Conservation (phyloP, 2,888 invertebrate species). For the Aspidiotus destructor region DNA sequence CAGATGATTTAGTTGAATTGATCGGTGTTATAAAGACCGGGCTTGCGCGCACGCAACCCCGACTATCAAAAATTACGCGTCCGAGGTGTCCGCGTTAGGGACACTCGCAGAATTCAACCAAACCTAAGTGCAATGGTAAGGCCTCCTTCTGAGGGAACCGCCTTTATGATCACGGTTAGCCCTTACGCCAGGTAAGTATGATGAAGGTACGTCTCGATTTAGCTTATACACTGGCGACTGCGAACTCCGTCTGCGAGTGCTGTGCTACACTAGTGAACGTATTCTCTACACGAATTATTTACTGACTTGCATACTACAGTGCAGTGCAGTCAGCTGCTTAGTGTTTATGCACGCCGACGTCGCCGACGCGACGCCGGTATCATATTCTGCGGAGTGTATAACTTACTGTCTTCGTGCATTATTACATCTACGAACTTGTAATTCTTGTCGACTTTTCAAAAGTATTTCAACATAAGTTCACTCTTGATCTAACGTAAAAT, state of each 20-base stretch:
- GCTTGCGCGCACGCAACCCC: conserved; percentile 40
- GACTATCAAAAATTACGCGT: conserved; percentile 35
- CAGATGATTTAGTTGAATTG: too few relatives aligned
- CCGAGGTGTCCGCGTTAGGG: conserved; percentile 64
- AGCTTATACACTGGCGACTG: conserved; percentile 5
- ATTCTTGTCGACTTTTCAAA: too few relatives aligned
- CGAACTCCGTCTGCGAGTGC: conserved; percentile 15
- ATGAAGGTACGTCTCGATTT: background rate
- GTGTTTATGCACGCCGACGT: too few relatives aligned
- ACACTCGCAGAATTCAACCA: conserved; percentile 65
- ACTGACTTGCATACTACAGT: too few relatives aligned
- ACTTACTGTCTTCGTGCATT: too few relatives aligned
- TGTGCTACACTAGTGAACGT: conserved; percentile 3
- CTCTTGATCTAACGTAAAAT: too few relatives aligned
- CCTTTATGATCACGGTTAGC: conserved; percentile 58
- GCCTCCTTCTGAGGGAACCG: conserved; percentile 61
- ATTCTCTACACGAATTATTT: too few relatives aligned
- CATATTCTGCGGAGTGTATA: too few relatives aligned
- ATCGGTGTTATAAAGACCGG: conserved; percentile 36
- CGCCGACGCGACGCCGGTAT: too few relatives aligned
- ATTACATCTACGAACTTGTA: too few relatives aligned
- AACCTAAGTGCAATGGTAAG: conserved; percentile 61
- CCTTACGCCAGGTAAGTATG: conserved; percentile 47
- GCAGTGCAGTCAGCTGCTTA: too few relatives aligned
- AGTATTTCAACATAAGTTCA: too few relatives aligned